Percentiles rank a stretch among this genome's conserved stretches.
These are phyloP conservation scores for Fundulus diaphanus DNA, from an alignment of 2,797 vertebrate species.

Conservation along the genomic window DNA sequence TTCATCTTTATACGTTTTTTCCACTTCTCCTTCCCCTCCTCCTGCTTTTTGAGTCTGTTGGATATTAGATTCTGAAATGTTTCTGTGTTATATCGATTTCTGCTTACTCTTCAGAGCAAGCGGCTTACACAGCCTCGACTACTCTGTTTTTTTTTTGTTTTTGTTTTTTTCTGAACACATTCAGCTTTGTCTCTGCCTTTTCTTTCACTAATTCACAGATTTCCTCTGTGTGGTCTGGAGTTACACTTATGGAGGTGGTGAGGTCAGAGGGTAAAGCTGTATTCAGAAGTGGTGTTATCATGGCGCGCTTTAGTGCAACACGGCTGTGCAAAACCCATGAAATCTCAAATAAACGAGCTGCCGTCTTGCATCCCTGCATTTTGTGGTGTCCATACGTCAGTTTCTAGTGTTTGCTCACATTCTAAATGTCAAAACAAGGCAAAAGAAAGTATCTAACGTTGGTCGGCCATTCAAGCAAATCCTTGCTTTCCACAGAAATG, in stretches of 20 bases:
- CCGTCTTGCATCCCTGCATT: background rate
- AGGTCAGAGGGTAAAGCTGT: conserved; percentile 11
- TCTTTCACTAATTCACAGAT: conserved; percentile 24
- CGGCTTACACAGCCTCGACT: conserved; percentile 27
- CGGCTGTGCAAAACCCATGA: background rate
- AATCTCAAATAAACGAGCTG: background rate
- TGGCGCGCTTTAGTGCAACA: background rate
- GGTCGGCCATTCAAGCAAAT: background rate
- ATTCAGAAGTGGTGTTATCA: background rate
- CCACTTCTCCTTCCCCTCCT: conserved; percentile 6
- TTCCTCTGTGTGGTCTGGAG: background rate
- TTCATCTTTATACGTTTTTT: conserved; percentile 25
- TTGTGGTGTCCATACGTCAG: background rate
- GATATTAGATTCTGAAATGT: conserved; percentile 67
- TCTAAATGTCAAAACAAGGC: background rate
- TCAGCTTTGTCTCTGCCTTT: conserved; percentile 7
- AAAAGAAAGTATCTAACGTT: background rate
- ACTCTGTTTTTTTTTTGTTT: conserved; percentile 3
- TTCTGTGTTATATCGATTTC: conserved; percentile 70
- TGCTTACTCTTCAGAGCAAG: conserved; percentile 55
- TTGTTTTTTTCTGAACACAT: background rate
- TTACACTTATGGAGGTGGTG: background rate
- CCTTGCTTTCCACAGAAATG: background rate
- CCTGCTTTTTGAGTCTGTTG: conserved; percentile 26
- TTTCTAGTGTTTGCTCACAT: background rate